phyloP scores from a whole-genome alignment of 2,888 invertebrate species.

The Sipunculus nudus region DNA sequence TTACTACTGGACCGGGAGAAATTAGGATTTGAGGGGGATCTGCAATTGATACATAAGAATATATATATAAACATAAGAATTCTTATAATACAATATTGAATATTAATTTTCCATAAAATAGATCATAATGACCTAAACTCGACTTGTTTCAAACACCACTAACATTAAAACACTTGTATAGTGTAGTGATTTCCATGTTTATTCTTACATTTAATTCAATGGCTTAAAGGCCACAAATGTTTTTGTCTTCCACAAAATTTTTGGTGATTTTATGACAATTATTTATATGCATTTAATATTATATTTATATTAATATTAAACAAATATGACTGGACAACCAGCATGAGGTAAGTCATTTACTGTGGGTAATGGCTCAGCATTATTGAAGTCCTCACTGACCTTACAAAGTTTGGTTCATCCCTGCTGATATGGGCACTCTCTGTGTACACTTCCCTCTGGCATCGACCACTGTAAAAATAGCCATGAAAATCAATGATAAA shows the following conservation, averaged over 20 bases:
- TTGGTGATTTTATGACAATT: background rate
- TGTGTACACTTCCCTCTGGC: conserved; percentile 89
- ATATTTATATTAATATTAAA: background rate
- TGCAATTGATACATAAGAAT: conserved; percentile 20
- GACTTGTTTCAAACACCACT: too few relatives aligned
- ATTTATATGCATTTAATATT: background rate
- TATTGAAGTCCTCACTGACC: conserved; percentile 40
- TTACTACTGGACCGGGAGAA: conserved; percentile 43
- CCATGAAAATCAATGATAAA: background rate
- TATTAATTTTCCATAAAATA: too few relatives aligned
- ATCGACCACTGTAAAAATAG: conserved; percentile 76
- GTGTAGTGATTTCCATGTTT: too few relatives aligned
- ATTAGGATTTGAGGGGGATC: conserved; percentile 56
- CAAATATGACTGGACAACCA: background rate
- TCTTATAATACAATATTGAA: background rate
- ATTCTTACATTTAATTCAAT: too few relatives aligned
- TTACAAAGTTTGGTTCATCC: conserved; percentile 62
- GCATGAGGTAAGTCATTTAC: too few relatives aligned
- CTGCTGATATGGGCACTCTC: conserved; percentile 69
- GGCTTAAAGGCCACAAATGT: too few relatives aligned
- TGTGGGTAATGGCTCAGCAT: background rate
- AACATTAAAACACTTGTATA: too few relatives aligned
- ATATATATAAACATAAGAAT: background rate
- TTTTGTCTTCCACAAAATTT: too few relatives aligned
- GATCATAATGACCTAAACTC: too few relatives aligned